phyloP scores from a whole-genome alignment of 1,140 invertebrate species.

The Thrips palmi region DNA sequence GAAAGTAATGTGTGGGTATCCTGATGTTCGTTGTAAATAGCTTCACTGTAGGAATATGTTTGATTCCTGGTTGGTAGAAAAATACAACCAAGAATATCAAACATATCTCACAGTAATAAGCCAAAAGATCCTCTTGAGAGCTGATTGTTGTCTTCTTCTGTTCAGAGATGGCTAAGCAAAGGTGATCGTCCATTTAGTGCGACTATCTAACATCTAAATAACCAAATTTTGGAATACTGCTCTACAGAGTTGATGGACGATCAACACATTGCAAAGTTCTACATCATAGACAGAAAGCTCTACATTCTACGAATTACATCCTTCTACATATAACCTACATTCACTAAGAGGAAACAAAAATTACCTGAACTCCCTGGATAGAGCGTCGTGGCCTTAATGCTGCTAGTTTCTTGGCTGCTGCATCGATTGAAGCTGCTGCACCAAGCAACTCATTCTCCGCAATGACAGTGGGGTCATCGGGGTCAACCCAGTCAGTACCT shows the following conservation, averaged over 20 bases:
- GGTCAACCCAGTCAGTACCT: constrained; percentile 85
- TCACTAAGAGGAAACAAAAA: too few relatives aligned
- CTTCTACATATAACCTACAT: too few relatives aligned
- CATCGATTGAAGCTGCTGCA: constrained; percentile 94
- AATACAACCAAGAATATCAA: constrained; percentile 99
- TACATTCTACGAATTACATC: too few relatives aligned
- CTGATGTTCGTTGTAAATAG: constrained; percentile 17
- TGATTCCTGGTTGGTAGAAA: constrained; percentile 88
- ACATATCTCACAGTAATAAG: constrained; percentile 82
- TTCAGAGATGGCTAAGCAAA: too few relatives aligned
- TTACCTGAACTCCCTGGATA: constrained; percentile 23
- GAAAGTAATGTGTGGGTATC: constrained; percentile 3
- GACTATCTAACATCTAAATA: too few relatives aligned
- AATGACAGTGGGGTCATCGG: constrained; percentile 91
- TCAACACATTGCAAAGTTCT: too few relatives aligned
- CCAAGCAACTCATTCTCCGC: constrained; percentile 96
- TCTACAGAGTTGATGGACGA: too few relatives aligned
- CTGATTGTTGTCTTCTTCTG: too few relatives aligned
- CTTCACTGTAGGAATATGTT: constrained; percentile 98
- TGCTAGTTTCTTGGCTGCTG: constrained; percentile 89
- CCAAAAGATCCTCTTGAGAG: too few relatives aligned
- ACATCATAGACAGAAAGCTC: too few relatives aligned
- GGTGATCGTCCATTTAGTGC: too few relatives aligned
- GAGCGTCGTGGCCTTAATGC: constrained; percentile 68
- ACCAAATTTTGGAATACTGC: too few relatives aligned